Evolutionary conservation across 1,140 invertebrate species (phyloP).

Genomic region (Drosophila pachea): DNA sequence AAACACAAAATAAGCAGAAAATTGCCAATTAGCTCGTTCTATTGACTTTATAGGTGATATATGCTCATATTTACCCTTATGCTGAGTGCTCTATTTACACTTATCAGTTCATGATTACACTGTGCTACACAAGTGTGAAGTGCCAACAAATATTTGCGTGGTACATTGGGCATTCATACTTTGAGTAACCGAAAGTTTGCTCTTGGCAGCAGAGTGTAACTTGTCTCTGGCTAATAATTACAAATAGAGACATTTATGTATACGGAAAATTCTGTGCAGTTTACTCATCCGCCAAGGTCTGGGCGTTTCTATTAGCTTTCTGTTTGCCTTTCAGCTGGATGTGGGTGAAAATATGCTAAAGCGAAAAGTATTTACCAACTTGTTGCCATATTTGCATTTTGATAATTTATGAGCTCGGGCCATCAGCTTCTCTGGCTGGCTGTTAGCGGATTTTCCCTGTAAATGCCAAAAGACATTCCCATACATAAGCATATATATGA

Average conservation of each 20-base stretch:
- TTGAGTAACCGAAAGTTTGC: neutral
- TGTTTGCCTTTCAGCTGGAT: slow-evolving; percentile 17
- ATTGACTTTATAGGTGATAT: slow-evolving; percentile 36
- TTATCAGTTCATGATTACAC: slow-evolving; percentile 13
- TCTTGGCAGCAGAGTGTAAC: neutral
- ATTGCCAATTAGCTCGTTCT: slow-evolving; percentile 30
- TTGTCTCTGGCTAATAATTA: slow-evolving; percentile 1
- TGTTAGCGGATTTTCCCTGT: slow-evolving; percentile 46
- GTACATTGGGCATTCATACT: neutral
- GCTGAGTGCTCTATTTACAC: slow-evolving; percentile 3
- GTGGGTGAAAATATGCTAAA: slow-evolving; percentile 3
- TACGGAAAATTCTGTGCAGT: neutral
- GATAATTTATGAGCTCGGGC: slow-evolving; percentile 65
- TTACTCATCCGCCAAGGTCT: neutral
- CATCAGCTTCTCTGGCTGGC: slow-evolving; percentile 45
- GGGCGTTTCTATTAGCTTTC: neutral
- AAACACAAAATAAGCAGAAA: slow-evolving; percentile 21
- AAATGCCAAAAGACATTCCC: slow-evolving; percentile 5
- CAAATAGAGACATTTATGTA: slow-evolving; percentile 3
- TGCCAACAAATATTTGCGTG: neutral
- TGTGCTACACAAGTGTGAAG: neutral
- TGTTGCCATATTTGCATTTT: slow-evolving; percentile 28
- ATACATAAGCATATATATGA: neutral
- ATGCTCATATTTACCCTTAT: slow-evolving; percentile 7
- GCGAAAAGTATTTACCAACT: slow-evolving; percentile 15